A percentile compares a stretch with the other conserved stretches of the same genome.
phyloP scores from a whole-genome alignment of 2,113 vertebrate genomes.

The Scolopax mira region DNA sequence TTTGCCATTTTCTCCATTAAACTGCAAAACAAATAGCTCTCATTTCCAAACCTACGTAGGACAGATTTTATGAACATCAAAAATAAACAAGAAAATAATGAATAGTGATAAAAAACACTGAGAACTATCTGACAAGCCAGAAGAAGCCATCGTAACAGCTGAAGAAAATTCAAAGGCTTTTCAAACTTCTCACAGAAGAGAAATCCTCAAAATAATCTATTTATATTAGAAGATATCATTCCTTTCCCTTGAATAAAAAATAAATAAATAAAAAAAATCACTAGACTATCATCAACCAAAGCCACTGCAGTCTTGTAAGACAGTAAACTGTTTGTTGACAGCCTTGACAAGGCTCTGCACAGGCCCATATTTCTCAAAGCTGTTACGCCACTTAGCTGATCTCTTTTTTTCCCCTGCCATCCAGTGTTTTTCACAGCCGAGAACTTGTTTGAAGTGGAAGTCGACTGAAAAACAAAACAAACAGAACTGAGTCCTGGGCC shows the following conservation, averaged over 20 bases:
- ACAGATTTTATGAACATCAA: conserved; percentile 60
- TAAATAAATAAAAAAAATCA: neutral
- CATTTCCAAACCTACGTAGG: conserved; percentile 64
- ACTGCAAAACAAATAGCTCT: conserved; percentile 73
- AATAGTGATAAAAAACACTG: conserved; percentile 16
- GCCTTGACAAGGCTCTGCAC: conserved; percentile 63
- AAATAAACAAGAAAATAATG: conserved; percentile 66
- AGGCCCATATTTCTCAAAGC: conserved; percentile 71
- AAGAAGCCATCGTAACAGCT: neutral
- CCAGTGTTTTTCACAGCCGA: conserved; percentile 68
- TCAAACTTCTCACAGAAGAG: neutral
- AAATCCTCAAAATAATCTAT: conserved; percentile 37
- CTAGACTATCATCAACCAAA: conserved; percentile 11
- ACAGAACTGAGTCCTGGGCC: neutral
- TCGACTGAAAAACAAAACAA: conserved; percentile 52
- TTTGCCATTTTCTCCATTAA: conserved; percentile 85
- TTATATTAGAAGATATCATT: conserved; percentile 22
- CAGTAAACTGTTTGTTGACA: conserved; percentile 41
- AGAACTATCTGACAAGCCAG: neutral
- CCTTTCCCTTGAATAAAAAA: neutral
- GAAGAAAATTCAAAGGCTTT: conserved; percentile 43
- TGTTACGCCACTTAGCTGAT: conserved; percentile 69
- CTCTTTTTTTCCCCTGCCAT: conserved; percentile 23
- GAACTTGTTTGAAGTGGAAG: conserved; percentile 70
- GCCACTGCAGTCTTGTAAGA: conserved; percentile 21